Base-by-base conservation (phyloP, 2,888 invertebrate species). In the Nomada lathburiana region DNA sequence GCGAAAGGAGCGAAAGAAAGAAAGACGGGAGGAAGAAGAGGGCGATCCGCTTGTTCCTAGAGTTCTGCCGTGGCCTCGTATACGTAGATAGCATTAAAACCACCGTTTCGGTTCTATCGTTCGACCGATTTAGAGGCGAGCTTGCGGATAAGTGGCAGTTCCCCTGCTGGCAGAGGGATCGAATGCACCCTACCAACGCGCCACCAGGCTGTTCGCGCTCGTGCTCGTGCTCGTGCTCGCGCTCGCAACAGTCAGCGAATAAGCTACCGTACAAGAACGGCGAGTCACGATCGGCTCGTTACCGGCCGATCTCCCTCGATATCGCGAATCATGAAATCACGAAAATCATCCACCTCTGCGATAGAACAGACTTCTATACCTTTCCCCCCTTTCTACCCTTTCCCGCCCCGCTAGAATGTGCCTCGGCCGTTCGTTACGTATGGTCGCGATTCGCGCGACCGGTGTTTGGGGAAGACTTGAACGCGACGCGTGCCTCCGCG, bases 261-360 rank as follows among this genome's bases (percentile, higher is more conserved):
- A 88, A 90, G 92, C 92, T 91, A 92, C 92, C 89, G 92, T 90
- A 88, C 85, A 86, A 89, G 88, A 89, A 86, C 86, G 89, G 70
- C 90, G 88, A 92, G 93, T 93, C 93, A 93, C 93, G 93, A 93
- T 88, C 91, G 88, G 88, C 93, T 93, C 90, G 93, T 93, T 93
- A 92, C 87, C 83, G 42, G 81, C 23, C 85, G 86, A 88, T 86
- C 81, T 83, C 76, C 82, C 80, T 86, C 89, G 89, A 87, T 80
- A 86, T 90, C 86, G 86, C 86, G 84, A 88, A 91, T 92, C 92
- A 84, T 90, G 90, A 87, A 91, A 91, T 89, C 88, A 88, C 82
- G 83, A 86, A 85, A 82, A 87, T 91, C 89, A 88, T 90, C 86
- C 67, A 62, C 80, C 82, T 73, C 36, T 65, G 44, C 65, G 36